Base-by-base conservation (phyloP, 2,888 invertebrate genomes). In the Branchipolynoe longqiensis region DNA sequence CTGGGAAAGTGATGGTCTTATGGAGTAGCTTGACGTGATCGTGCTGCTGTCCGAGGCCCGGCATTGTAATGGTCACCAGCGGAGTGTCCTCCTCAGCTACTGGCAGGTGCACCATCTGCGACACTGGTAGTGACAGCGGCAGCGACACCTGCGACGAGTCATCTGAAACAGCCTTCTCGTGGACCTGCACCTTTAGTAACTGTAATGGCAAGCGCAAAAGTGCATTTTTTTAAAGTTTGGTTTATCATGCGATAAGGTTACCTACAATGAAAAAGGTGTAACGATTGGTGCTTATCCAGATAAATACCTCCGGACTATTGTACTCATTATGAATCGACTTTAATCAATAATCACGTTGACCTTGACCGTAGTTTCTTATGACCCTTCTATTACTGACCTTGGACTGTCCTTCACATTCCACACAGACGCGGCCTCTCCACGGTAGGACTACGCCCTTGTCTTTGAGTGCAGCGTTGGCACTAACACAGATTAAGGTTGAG, bases 341-440 rank as follows among this genome's bases (percentile, higher is more conserved):
- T n/a, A n/a, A n/a, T n/a, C n/a, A n/a, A n/a, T n/a, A n/a, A n/a
- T n/a, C n/a, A n/a, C n/a, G n/a, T n/a, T n/a, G n/a, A n/a, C n/a
- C n/a, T n/a, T n/a, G n/a, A n/a, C n/a, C n/a, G n/a, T n/a, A n/a
- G n/a, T n/a, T n/a, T n/a, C n/a, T n/a, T n/a, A n/a, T n/a, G n/a
- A n/a, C n/a, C n/a, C n/a, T n/a, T n/a, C n/a, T n/a, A n/a, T n/a
- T 38, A 48, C 69, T 62, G 40, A 88, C 88, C 87, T 87, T 86
- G 62, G 38, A 62, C 22, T 85, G 38, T n/a, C 85, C 85, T 64
- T 86, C 86, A 85, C 87, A 86, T 38, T 69, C 59, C 59, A 88
- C 59, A 38, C 82, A 58, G 2, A 88, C 82, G n/a, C 41, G 54
- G 14, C 88, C 88, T 18, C 58, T 36, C 87, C 87, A 87, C 3